Evolutionary conservation across 2,113 vertebrate species (phyloP), one percentile per base, ranked within the genome.

Genomic region (Ciconia maguari): DNA sequence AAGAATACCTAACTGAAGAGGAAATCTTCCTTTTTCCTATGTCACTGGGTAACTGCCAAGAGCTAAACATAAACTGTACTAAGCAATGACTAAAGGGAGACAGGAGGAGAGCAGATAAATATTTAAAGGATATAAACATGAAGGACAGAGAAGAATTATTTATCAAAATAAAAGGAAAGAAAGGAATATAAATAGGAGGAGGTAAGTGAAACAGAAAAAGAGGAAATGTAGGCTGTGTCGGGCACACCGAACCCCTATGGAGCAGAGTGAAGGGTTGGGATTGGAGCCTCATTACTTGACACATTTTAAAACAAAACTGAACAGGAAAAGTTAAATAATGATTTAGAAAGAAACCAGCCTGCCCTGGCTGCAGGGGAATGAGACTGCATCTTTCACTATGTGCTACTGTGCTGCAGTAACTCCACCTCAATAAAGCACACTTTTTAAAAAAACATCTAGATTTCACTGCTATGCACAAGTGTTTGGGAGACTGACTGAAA

Each of bases 91-190:
- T 94, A 65, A 77, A 87, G 60, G 41, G 69, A 92, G 70, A 61
- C 49, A 76, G 89, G 36, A 93, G 83, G n/a, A 87, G 64, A 75
- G 49, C 30, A 91, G 89, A 96, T 87, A 96, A 97, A 97, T 95
- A 94, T 94, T 95, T 97, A 85, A 97, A 94, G 41, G 49, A 70
- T 21, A 87, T 72, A 92, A 97, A 91, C 77, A 95, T 16, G 34
- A 87, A 87, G 44, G 61, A 87, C 68, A 84, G 83, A 89, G 57
- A 93, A 76, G 77, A 87, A 26, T 79, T 87, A 88, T 85, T 76
- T 94, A 58, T 82, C 77, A 94, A 94, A 96, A 89, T 76, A 93
- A 76, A 84, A 89, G 26, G 46, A 51, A 69, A 79, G 34, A 91
- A 81, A 84, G 44, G 10, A 78, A 82, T 54, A 89, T 49, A 95